Percentiles rank a stretch among this genome's conserved stretches.
Evolutionary conservation across 2,797 vertebrate species (phyloP).

Genomic region (Threskiornis aethiopicus): DNA sequence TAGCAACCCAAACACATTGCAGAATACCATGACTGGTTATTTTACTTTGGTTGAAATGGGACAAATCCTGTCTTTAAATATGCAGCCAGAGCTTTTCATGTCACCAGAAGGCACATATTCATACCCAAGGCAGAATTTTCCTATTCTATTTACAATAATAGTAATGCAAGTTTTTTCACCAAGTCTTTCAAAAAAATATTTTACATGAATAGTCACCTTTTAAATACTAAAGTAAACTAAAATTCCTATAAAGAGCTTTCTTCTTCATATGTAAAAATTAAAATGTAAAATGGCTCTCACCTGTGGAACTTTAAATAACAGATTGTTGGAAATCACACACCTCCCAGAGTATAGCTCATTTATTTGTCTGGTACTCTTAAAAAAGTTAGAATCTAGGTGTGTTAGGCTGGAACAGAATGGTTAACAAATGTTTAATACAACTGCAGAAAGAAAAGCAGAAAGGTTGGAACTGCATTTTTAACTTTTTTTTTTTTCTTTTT

Average conservation of each 20-base stretch:
- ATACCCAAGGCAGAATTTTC: background rate
- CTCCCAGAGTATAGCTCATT: background rate
- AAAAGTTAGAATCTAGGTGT: background rate
- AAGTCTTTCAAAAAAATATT: background rate
- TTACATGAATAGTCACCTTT: background rate
- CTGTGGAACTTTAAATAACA: background rate
- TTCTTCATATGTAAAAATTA: background rate
- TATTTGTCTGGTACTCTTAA: background rate
- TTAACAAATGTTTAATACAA: background rate
- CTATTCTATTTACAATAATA: background rate
- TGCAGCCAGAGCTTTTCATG: background rate
- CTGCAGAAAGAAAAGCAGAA: background rate
- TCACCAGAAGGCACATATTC: background rate
- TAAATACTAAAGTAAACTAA: background rate
- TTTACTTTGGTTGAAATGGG: background rate
- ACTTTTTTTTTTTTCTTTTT: background rate
- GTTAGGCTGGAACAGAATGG: background rate
- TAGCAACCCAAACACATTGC: background rate
- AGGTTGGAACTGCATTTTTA: background rate
- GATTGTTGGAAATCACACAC: background rate
- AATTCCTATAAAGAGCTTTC: background rate
- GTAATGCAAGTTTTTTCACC: background rate
- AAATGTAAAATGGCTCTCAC: background rate
- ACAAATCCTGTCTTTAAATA: background rate
- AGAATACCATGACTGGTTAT: background rate